Base-by-base conservation (phyloP, 2,797 vertebrate genomes). In the Danionella dracula region DNA sequence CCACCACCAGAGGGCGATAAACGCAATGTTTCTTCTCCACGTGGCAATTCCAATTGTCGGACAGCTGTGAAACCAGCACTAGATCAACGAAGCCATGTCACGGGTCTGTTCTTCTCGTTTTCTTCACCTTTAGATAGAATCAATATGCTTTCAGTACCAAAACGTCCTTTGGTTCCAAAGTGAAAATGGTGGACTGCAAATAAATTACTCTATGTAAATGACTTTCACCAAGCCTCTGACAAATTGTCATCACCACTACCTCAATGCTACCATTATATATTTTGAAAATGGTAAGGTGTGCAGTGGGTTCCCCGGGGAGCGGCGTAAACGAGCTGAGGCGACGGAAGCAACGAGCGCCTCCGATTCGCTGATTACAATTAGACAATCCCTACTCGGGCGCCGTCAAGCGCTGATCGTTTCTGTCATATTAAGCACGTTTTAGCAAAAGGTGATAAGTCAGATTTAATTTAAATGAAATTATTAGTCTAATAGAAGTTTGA, bases 401-500 rank as follows among this genome's bases (percentile, higher is more conserved):
- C 89, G 91, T 94, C 90, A 93, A 92, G 92, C 92, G 90, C 91
- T 89, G 90, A 91, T 89, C 83, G 87, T 91, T 91, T 93, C 91
- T 91, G 89, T 88, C 91, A 91, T 92, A 92, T 93, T 93, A 94
- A 91, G 90, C 90, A 90, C 87, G 87, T 92, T 93, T 94, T 90
- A 91, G 87, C 85, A 91, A 93, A 93, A 93, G 93, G 92, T 94
- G 93, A 95, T 94, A 94, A 94, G 92, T 95, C 92, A 92, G 87
- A 92, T 93, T 94, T 93, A 94, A 95, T 94, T 95, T 91, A 96
- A 94, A 94, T 92, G 86, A 90, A 97, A 98, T 96, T 93, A 97
- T 96, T 95, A 94, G 93, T 98, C 93, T 95, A 94, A 97, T 98
- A 93, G 92, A 98, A 97, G 93, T 97, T 97, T 96, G 94, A 93